phyloP scores from a whole-genome alignment of 2,888 invertebrate species.

The Theodoxus fluviatilis region DNA sequence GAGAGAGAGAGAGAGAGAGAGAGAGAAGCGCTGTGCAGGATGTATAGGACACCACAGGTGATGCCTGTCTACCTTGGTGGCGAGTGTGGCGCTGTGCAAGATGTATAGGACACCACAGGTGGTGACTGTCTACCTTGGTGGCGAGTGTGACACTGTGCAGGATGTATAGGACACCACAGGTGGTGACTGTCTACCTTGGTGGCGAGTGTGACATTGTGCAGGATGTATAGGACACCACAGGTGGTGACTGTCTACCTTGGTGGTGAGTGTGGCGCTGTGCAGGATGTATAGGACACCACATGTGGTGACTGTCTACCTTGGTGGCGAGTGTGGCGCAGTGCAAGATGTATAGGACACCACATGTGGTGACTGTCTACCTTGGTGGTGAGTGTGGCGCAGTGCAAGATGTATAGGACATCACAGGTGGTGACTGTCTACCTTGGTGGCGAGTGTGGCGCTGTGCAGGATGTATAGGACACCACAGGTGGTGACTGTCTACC shows the following conservation, averaged over 20 bases:
- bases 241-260: slow-evolving; percentile 55
- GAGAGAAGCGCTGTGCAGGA: slow-evolving; percentile 50
- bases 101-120: too few relatives aligned
- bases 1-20: not conserved
- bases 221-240: too few relatives aligned
- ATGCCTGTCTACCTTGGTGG: slow-evolving; percentile 54
- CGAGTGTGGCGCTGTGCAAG: slow-evolving; percentile 56
- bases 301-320: too few relatives aligned
- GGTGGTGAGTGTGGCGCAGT: slow-evolving; percentile 55
- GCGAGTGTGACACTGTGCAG: slow-evolving; percentile 57
- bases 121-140: slow-evolving; percentile 53
- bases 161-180: too few relatives aligned
- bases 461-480: too few relatives aligned
- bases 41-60: too few relatives aligned
- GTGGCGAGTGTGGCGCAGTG: slow-evolving; percentile 57
- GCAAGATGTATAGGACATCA: too few relatives aligned
- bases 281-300: too few relatives aligned
- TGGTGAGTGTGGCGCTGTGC: slow-evolving; percentile 56
- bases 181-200: slow-evolving; percentile 55
- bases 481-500: too few relatives aligned
- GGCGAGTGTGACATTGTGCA: slow-evolving; percentile 56
- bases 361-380: too few relatives aligned
- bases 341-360: too few relatives aligned
- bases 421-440: too few relatives aligned
- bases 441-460: slow-evolving; percentile 55